phyloP scores from a whole-genome alignment of 2,797 vertebrate species.

The Vespertilio murinus region DNA sequence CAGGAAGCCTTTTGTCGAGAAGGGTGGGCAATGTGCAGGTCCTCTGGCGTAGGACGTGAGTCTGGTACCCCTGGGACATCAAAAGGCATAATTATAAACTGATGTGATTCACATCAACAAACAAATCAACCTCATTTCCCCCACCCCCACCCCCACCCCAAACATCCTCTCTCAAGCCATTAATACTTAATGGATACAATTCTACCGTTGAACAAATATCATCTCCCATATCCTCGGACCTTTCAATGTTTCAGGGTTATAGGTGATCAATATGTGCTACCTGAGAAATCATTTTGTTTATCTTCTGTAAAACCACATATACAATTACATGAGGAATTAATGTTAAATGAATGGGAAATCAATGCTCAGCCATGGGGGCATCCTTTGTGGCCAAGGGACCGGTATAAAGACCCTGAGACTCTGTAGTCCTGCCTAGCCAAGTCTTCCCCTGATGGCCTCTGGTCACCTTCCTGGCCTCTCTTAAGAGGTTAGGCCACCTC shows the following conservation, averaged over 20 bases:
- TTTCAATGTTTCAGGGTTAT: background rate
- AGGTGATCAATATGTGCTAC: constrained; percentile 4
- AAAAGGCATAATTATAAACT: constrained; percentile 31
- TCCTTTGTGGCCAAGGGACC: background rate
- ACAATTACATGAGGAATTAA: constrained; percentile 17
- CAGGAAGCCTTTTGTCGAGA: background rate
- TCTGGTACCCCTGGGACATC: background rate
- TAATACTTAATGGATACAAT: constrained; percentile 12
- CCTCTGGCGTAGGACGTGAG: background rate
- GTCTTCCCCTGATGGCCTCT: background rate
- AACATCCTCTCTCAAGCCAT: constrained; percentile 27
- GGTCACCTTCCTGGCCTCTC: background rate
- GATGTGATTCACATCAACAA: background rate
- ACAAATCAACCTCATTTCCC: background rate
- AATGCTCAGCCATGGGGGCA: background rate
- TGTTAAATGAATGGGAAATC: constrained; percentile 28
- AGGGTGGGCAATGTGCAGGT: background rate
- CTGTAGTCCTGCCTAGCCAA: background rate
- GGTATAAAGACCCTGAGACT: background rate
- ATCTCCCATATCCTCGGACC: background rate
- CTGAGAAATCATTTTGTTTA: constrained; percentile 46
- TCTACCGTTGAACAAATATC: constrained; percentile 56
- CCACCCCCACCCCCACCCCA: background rate
- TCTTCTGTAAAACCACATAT: constrained; percentile 12
- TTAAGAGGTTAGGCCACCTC: background rate